Percentiles rank a stretch among this genome's conserved stretches.
These are phyloP conservation scores for Macrosiphum euphorbiae DNA, from an alignment of 2,888 invertebrate species.

Conservation along the genomic window DNA sequence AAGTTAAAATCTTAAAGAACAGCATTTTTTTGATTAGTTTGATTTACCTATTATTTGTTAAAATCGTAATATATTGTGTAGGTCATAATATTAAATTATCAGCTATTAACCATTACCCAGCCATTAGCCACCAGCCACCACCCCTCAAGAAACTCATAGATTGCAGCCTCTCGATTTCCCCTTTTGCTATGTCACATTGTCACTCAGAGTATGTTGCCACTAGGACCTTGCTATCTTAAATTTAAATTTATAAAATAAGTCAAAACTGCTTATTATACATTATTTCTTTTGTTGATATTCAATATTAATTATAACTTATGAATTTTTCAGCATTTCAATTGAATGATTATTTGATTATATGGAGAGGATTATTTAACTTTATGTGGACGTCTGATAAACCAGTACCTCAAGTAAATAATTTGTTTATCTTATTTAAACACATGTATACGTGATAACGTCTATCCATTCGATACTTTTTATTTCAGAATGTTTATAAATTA, in stretches of 20 bases:
- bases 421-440: not conserved
- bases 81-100: too few species aligned
- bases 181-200: too few species aligned
- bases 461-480: not conserved
- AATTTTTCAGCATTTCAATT: constrained; percentile 69
- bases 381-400: constrained; percentile 99
- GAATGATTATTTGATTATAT: constrained; percentile 85
- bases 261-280: not conserved
- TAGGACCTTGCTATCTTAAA: not conserved
- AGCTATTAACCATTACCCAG: too few species aligned
- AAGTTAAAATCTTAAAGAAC: not conserved
- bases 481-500: not conserved
- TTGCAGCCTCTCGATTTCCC: too few species aligned
- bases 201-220: not conserved
- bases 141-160: too few species aligned
- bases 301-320: not conserved
- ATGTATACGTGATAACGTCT: not conserved
- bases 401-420: constrained; percentile 79
- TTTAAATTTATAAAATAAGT: not conserved
- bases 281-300: not conserved
- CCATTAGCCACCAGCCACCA: too few species aligned
- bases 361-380: constrained; percentile 96
- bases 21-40: not conserved
- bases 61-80: not conserved
- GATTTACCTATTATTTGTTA: not conserved